These are phyloP conservation scores for Amblyraja radiata DNA, from an alignment of 2,797 vertebrate species.

Conservation along the genomic window DNA sequence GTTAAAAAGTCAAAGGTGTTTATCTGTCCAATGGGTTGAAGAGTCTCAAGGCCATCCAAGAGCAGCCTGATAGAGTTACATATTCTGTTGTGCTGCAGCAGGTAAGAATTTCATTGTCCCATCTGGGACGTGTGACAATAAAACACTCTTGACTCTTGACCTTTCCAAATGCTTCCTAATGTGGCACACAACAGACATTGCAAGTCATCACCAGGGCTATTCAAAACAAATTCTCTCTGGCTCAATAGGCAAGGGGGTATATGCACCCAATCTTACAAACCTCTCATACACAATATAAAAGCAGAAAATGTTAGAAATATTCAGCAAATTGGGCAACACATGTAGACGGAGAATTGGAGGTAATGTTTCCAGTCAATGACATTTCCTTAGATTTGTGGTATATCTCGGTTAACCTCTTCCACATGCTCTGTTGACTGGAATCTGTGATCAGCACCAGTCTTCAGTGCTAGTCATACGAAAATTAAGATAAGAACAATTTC, in stretches of 20 bases:
- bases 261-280: neutral
- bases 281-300: no score
- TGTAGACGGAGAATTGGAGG: no score
- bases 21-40: neutral
- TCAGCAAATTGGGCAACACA: no score
- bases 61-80: neutral
- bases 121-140: no score
- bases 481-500: neutral
- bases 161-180: neutral
- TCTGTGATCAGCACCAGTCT: neutral
- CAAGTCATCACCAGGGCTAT: neutral
- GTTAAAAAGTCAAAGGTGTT: neutral
- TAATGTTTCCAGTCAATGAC: no score
- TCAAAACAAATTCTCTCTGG: neutral
- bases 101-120: no score
- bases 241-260: neutral
- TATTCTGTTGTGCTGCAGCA: no score
- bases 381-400: no score
- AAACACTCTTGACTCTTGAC: neutral
- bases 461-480: neutral
- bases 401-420: neutral
- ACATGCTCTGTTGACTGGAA: neutral
- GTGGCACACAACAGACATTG: neutral
- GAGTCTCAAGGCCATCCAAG: neutral
- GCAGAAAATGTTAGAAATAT: no score